These are phyloP conservation scores for Pristiophorus japonicus DNA, from an alignment of 2,113 vertebrate species.

Conservation along the genomic window DNA sequence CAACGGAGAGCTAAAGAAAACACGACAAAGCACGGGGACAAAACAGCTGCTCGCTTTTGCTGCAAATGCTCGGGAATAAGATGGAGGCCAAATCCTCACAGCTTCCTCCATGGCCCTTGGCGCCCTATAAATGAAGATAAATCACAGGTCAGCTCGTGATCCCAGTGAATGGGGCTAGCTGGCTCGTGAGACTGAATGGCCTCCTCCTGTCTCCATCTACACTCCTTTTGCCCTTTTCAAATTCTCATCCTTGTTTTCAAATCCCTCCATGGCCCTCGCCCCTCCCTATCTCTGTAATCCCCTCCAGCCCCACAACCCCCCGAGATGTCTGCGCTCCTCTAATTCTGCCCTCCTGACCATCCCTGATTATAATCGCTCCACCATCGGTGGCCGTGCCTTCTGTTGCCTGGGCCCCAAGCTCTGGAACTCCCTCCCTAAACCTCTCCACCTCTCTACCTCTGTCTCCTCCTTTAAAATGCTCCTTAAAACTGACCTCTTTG, in stretches of 20 bases:
- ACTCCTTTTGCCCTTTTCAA: too few species aligned
- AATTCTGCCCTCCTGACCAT: not conserved
- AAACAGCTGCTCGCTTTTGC: not conserved
- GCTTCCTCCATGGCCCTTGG: too few species aligned
- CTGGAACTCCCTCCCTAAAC: not conserved
- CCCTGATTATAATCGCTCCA: not conserved
- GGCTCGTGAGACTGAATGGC: too few species aligned
- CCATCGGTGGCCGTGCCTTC: not conserved
- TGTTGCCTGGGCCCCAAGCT: not conserved
- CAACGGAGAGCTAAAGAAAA: not conserved
- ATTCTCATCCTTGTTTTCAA: too few species aligned
- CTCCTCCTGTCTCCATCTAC: too few species aligned
- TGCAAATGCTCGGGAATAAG: not conserved
- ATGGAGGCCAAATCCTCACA: not conserved
- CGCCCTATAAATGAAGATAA: too few species aligned
- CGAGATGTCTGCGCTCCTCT: not conserved
- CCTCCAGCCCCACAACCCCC: not conserved
- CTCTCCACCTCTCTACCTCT: not conserved
- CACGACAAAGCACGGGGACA: not conserved
- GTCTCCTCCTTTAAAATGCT: not conserved
- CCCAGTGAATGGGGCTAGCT: too few species aligned
- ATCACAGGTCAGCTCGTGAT: too few species aligned
- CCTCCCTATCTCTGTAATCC: not conserved
- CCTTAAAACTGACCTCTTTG: not conserved
- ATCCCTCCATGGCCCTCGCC: not conserved